phyloP scores from a whole-genome alignment of 1,140 invertebrate genomes.

The Metaphire vulgaris region DNA sequence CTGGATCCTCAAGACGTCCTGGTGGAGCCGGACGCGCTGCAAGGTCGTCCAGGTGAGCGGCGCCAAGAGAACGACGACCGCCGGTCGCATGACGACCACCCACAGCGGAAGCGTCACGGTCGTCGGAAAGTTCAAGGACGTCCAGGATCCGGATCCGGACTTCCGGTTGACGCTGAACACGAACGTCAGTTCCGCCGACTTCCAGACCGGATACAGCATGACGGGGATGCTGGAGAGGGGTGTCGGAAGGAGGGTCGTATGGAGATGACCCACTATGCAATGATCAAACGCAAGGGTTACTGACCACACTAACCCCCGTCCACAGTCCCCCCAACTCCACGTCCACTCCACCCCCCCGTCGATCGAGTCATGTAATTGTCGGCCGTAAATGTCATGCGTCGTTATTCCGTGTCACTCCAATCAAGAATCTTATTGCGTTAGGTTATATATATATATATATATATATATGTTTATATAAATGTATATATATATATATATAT shows the following conservation, averaged over 20 bases:
- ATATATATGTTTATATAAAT: no score
- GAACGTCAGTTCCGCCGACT: constrained; percentile 70
- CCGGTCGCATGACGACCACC: constrained; percentile 70
- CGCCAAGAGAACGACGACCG: constrained; percentile 68
- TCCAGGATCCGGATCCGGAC: constrained; percentile 53
- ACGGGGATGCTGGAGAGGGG: constrained; percentile 75
- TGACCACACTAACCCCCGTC: no score
- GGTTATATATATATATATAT: no score
- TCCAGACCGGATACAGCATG: constrained; percentile 81
- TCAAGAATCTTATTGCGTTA: no score
- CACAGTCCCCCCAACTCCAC: no score
- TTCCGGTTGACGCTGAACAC: constrained; percentile 66
- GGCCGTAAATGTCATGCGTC: no score
- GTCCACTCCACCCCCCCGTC: no score
- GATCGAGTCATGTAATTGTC: no score
- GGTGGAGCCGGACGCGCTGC: constrained; percentile 73
- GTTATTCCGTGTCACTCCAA: no score
- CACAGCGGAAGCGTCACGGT: constrained; percentile 69
- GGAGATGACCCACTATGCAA: constrained; percentile 77
- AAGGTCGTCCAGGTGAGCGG: constrained; percentile 70
- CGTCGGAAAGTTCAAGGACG: constrained; percentile 67
- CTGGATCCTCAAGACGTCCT: constrained; percentile 76
- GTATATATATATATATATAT: no score
- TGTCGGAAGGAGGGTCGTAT: constrained; percentile 67
- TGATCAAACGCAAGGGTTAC: constrained; percentile 63